Conservation (phyloP, 2,797 vertebrate genomes). For the Aviceda cuculoides region DNA sequence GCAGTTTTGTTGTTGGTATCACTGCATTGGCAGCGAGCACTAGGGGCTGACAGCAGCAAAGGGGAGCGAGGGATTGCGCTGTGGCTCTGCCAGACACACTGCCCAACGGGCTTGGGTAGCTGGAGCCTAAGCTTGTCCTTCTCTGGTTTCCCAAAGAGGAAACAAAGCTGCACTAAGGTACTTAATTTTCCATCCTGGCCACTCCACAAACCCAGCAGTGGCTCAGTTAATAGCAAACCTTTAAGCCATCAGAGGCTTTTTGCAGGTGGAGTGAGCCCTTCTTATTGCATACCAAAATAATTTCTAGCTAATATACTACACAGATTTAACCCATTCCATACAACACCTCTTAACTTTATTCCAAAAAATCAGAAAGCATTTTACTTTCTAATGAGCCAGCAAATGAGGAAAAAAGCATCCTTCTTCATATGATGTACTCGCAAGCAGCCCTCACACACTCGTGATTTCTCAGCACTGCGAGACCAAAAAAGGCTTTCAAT, state of each 20-base stretch:
- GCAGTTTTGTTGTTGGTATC: not conserved
- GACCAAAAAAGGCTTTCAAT: not conserved
- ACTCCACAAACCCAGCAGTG: not conserved
- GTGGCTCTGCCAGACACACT: rapidly evolving
- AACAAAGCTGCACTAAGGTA: not conserved
- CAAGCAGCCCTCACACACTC: not conserved
- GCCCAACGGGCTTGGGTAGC: rapidly evolving
- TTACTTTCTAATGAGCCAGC: not conserved
- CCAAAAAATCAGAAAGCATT: not conserved
- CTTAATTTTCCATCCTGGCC: not conserved
- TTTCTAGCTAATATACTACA: not conserved
- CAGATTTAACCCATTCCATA: not conserved
- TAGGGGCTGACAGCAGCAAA: not conserved
- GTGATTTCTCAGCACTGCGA: not conserved
- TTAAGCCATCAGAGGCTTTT: not conserved
- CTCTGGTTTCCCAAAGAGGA: not conserved
- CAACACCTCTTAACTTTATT: not conserved
- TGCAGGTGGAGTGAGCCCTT: not conserved
- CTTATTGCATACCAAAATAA: not conserved
- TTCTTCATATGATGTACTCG: not conserved
- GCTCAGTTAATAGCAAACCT: not conserved
- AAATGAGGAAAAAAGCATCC: not conserved
- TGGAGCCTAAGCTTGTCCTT: not conserved
- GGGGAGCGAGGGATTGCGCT: rapidly evolving
- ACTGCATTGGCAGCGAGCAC: rapidly evolving